Conservation (phyloP, 2,113 vertebrate genomes). For the Meleagris gallopavo region DNA sequence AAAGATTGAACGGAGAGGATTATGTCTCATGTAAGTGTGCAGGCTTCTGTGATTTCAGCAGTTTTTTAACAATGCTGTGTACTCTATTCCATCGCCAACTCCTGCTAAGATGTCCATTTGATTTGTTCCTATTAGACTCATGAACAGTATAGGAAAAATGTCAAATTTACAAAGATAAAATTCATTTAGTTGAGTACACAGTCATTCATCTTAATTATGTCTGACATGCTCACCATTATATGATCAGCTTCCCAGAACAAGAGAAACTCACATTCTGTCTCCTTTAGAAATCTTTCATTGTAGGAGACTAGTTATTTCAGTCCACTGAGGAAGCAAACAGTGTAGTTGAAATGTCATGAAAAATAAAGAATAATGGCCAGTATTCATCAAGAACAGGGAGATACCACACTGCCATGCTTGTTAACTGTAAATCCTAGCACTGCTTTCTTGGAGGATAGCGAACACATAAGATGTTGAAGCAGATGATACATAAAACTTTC, state of each 20-base stretch:
- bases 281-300: conserved; percentile 52
- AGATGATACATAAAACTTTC: neutral
- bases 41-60: conserved; percentile 4
- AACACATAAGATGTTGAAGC: neutral
- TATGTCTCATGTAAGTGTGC: neutral
- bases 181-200: conserved; percentile 61
- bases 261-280: conserved; percentile 27
- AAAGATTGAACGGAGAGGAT: neutral
- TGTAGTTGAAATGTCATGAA: neutral
- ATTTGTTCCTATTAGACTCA: conserved; percentile 60
- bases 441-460: neutral
- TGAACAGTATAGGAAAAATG: conserved; percentile 57
- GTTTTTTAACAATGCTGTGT: conserved; percentile 19
- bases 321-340: conserved; percentile 3
- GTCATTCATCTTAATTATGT: conserved; percentile 73
- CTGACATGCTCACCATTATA: conserved; percentile 49
- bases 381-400: neutral
- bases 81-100: conserved; percentile 8
- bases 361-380: conserved; percentile 13
- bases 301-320: conserved; percentile 42
- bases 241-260: conserved; percentile 47
- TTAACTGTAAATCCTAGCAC: neutral
- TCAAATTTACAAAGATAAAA: conserved; percentile 67
- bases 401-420: neutral
- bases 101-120: conserved; percentile 31